Evolutionary conservation across 2,797 vertebrate species (phyloP).

Genomic region (Acrocephalus scirpaceus): DNA sequence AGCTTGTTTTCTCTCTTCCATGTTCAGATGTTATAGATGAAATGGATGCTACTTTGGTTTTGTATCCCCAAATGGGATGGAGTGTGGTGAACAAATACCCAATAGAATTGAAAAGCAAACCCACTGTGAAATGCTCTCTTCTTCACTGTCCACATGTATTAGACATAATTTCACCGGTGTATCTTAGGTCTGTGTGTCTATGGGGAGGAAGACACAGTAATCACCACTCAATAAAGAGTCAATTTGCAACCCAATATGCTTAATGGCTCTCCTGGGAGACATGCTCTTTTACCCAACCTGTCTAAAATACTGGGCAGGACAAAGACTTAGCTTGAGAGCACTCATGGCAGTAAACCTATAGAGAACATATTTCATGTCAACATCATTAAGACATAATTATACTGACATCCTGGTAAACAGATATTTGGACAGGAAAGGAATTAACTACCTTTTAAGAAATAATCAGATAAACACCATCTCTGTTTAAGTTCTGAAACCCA

Average conservation of each 20-base stretch:
- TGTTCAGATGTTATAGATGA: neutral
- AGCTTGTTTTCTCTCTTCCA: neutral
- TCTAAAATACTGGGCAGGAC: neutral
- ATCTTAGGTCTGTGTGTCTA: neutral
- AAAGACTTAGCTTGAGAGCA: neutral
- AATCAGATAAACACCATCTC: neutral
- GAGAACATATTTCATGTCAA: neutral
- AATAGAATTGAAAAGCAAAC: neutral
- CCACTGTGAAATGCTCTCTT: neutral
- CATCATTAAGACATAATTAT: neutral
- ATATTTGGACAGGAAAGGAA: neutral
- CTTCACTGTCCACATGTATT: neutral
- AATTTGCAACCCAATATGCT: neutral
- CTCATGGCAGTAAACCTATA: neutral
- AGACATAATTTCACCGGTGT: neutral
- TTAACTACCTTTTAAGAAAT: neutral
- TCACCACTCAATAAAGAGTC: neutral
- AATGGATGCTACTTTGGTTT: neutral
- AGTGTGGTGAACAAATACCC: neutral
- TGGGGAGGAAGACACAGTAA: neutral
- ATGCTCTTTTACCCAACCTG: fast-evolving
- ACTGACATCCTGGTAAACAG: neutral
- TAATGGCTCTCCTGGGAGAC: neutral
- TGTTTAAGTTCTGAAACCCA: neutral
- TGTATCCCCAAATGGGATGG: neutral